Evolutionary conservation across 2,113 vertebrate genomes (phyloP).

Genomic region (Apodemus speciosus): DNA sequence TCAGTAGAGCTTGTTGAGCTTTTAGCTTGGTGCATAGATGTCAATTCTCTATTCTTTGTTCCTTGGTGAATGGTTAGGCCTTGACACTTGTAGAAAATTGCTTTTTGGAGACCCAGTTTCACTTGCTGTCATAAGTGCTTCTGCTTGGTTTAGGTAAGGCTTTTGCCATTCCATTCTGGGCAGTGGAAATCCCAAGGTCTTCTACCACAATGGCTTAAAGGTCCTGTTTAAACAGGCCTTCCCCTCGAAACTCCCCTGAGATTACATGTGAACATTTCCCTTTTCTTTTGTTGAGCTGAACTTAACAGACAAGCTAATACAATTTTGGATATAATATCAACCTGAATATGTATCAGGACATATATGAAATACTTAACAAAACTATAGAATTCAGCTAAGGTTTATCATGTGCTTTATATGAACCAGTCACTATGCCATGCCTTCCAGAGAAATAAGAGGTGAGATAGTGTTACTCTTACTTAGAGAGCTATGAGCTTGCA

Average conservation of each 20-base stretch:
- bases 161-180: not conserved
- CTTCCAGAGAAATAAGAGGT: not conserved
- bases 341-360: rapidly evolving
- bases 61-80: not conserved
- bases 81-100: no score
- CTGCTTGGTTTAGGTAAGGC: not conserved
- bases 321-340: not conserved
- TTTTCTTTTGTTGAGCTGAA: not conserved
- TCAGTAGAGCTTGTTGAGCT: not conserved
- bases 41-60: not conserved
- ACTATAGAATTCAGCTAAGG: rapidly evolving
- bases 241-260: not conserved
- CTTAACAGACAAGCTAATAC: not conserved
- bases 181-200: conserved; percentile 25
- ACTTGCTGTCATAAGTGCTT: not conserved
- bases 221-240: conserved; percentile 4
- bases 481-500: rapidly evolving
- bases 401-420: not conserved
- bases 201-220: not conserved
- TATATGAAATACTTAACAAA: not conserved
- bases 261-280: not conserved
- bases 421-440: rapidly evolving
- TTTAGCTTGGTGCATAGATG: not conserved
- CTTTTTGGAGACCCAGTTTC: not conserved
- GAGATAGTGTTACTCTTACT: not conserved